Conservation (phyloP, 64 coral and sea anemone genomes). For the Trachythela sp. region DNA sequence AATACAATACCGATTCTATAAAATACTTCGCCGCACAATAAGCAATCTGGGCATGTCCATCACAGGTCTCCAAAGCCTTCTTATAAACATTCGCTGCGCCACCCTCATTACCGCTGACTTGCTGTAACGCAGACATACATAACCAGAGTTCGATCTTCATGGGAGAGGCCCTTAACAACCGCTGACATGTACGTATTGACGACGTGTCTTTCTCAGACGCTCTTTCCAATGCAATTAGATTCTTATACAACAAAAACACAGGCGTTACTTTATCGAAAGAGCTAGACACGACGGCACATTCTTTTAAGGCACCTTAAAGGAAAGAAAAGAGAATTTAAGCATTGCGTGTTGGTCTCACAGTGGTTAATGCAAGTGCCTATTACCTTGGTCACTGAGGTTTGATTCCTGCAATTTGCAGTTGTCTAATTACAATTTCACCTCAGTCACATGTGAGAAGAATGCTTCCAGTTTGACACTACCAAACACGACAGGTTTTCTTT, state of each 20-base stretch:
- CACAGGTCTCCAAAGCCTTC: slow-evolving; percentile 62
- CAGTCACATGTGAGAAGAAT: no score
- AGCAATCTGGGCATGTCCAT: slow-evolving; percentile 50
- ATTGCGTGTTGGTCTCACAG: not conserved
- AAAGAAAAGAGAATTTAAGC: not conserved
- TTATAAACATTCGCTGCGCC: slow-evolving; percentile 41
- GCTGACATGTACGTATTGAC: slow-evolving; percentile 70
- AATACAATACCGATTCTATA: slow-evolving; percentile 65
- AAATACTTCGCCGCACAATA: slow-evolving; percentile 63
- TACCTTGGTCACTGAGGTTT: no score
- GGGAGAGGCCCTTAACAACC: slow-evolving; percentile 60
- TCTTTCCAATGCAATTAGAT: slow-evolving; percentile 82
- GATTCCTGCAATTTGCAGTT: no score
- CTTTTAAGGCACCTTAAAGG: slow-evolving; percentile 74
- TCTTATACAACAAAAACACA: slow-evolving; percentile 71
- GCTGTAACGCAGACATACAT: slow-evolving; percentile 63
- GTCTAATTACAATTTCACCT: no score
- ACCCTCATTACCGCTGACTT: slow-evolving; percentile 28
- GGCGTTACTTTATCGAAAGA: slow-evolving; percentile 29
- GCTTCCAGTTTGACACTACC: no score
- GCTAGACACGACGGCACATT: slow-evolving; percentile 34
- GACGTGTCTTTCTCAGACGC: slow-evolving; percentile 69
- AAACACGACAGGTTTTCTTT: no score
- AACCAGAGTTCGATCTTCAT: slow-evolving; percentile 66
- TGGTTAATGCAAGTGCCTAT: no score